Evolutionary conservation across 1,140 invertebrate species (phyloP).

Genomic region (Gonioctena quinquepunctata): DNA sequence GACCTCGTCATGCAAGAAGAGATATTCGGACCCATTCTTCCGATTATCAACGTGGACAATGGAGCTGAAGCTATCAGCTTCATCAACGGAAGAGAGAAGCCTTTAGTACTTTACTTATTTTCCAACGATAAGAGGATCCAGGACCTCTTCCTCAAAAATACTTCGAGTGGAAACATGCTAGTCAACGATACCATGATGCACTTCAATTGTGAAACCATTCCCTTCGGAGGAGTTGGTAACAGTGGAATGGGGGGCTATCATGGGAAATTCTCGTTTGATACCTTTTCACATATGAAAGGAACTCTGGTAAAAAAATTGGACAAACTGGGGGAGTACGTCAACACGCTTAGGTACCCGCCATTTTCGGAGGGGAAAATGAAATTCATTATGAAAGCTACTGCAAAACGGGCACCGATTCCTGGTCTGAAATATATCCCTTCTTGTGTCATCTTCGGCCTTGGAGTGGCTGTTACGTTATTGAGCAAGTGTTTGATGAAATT

Average conservation of each 20-base stretch:
- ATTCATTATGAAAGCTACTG: neutral
- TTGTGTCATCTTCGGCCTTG: neutral
- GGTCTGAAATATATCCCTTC: neutral
- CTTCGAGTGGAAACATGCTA: constrained; percentile 80
- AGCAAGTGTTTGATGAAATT: neutral
- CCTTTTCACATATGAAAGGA: constrained; percentile 89
- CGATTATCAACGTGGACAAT: constrained; percentile 80
- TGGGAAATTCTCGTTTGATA: constrained; percentile 77
- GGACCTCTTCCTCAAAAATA: constrained; percentile 69
- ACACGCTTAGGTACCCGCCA: constrained; percentile 32
- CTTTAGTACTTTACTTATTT: constrained; percentile 83
- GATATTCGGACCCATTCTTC: constrained; percentile 94
- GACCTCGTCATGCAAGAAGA: constrained; percentile 64
- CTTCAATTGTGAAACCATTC: constrained; percentile 74
- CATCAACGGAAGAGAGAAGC: constrained; percentile 85
- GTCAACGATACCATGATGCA: constrained; percentile 93
- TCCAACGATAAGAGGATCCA: constrained; percentile 62
- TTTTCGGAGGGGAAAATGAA: constrained; percentile 23
- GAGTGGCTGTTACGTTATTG: neutral
- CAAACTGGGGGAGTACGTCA: constrained; percentile 68
- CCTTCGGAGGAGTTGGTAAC: constrained; percentile 84
- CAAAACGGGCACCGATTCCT: constrained; percentile 17
- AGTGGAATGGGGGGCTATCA: constrained; percentile 81
- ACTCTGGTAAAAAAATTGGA: constrained; percentile 75
- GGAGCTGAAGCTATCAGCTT: constrained; percentile 87